These are phyloP conservation scores for Emesis russula DNA, from an alignment of 2,888 invertebrate species.

Conservation along the genomic window DNA sequence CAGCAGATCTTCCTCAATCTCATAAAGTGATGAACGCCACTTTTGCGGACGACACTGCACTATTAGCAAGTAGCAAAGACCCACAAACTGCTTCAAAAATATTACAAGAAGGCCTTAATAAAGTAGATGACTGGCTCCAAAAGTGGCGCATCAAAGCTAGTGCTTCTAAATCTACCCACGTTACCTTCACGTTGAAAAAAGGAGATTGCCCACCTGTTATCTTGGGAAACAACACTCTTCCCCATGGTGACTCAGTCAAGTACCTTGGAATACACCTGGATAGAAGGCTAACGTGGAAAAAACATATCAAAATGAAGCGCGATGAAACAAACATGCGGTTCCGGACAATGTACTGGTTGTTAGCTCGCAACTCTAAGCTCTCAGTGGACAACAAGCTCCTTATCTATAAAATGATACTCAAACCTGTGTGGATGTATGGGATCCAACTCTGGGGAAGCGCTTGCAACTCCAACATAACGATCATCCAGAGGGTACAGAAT, in stretches of 20 bases:
- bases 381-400: not conserved
- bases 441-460: not conserved
- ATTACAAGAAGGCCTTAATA: not conserved
- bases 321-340: no score
- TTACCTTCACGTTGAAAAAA: no score
- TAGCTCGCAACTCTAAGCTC: no score
- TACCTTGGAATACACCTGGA: no score
- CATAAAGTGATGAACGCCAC: not conserved
- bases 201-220: no score
- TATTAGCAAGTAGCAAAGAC: slow-evolving; percentile 1
- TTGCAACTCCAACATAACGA: not conserved
- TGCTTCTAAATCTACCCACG: no score
- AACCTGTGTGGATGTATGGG: not conserved
- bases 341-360: no score
- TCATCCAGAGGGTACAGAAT: not conserved
- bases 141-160: not conserved
- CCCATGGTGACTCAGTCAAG: no score
- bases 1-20: slow-evolving; percentile 6
- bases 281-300: no score
- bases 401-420: not conserved
- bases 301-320: no score
- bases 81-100: not conserved
- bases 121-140: slow-evolving; percentile 11
- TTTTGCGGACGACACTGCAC: slow-evolving; percentile 36
- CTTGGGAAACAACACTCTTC: no score